These are phyloP conservation scores for Elgaria multicarinata DNA, from an alignment of 2,113 vertebrate genomes.

Conservation along the genomic window DNA sequence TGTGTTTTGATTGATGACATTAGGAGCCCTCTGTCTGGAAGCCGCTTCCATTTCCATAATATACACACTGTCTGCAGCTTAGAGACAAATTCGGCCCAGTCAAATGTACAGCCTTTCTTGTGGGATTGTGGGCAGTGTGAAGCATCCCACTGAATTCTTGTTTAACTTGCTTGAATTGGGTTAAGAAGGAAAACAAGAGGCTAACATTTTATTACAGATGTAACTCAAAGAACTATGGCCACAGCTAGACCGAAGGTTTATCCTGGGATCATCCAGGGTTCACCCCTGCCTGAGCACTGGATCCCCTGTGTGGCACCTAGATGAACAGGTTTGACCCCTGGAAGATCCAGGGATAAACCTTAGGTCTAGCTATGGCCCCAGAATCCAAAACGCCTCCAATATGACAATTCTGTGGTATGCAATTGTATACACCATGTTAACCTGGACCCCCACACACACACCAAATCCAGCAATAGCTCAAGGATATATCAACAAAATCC, in stretches of 20 bases:
- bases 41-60: not conserved
- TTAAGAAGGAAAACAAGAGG: not conserved
- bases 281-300: too few relatives aligned
- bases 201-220: too few relatives aligned
- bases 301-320: too few relatives aligned
- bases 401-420: not conserved
- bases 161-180: not conserved
- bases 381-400: not conserved
- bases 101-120: not conserved
- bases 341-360: too few relatives aligned
- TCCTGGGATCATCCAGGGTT: too few relatives aligned
- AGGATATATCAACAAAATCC: too few relatives aligned
- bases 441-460: not conserved
- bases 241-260: too few relatives aligned
- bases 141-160: not conserved
- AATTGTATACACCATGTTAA: not conserved
- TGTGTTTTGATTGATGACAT: too few relatives aligned
- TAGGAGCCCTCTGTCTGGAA: too few relatives aligned
- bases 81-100: not conserved
- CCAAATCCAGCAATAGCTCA: not conserved
- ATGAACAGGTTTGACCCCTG: too few relatives aligned
- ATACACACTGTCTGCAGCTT: not conserved
- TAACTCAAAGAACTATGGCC: not conserved
- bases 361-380: too few relatives aligned
- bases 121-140: not conserved